Percentiles rank a stretch among this genome's conserved stretches.
Conservation (phyloP, 2,113 vertebrate genomes). For the Colinus virginianus region DNA sequence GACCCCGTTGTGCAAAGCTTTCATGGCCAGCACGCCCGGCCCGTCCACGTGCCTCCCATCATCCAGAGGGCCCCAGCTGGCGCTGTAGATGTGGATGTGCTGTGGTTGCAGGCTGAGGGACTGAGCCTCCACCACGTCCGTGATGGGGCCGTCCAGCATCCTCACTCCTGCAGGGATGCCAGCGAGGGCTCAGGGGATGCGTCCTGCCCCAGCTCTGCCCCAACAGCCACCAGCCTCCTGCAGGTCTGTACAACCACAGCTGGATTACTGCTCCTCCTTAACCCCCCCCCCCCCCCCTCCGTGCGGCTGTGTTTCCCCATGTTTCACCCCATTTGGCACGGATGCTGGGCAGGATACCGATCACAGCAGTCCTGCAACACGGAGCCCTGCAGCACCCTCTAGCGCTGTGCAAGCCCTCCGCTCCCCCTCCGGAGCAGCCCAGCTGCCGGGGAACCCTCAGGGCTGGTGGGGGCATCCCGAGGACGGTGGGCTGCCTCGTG, state of each 20-base stretch:
- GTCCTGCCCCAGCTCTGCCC: not conserved
- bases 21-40: slow-evolving; percentile 63
- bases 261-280: not conserved
- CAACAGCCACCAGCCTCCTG: not conserved
- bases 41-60: slow-evolving; percentile 77
- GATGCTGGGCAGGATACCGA: not conserved
- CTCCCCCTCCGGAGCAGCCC: not conserved
- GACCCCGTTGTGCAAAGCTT: slow-evolving; percentile 76
- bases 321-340: not conserved
- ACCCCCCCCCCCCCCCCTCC: not conserved
- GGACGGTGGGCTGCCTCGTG: fast-evolving
- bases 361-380: too few species aligned
- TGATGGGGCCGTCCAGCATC: slow-evolving; percentile 83
- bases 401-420: fast-evolving
- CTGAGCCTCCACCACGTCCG: slow-evolving; percentile 79
- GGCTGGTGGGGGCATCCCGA: not conserved
- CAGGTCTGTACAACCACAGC: fast-evolving
- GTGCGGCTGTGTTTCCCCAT: not conserved
- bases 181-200: not conserved
- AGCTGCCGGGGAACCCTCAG: not conserved
- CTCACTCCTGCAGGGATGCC: slow-evolving; percentile 74
- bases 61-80: slow-evolving; percentile 84
- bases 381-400: not conserved
- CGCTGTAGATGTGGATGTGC: slow-evolving; percentile 83
- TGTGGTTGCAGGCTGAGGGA: slow-evolving; percentile 80